Evolutionary conservation across 2,888 invertebrate species (phyloP), one percentile per base, ranked within the genome.

Genomic region (Pocota personata): DNA sequence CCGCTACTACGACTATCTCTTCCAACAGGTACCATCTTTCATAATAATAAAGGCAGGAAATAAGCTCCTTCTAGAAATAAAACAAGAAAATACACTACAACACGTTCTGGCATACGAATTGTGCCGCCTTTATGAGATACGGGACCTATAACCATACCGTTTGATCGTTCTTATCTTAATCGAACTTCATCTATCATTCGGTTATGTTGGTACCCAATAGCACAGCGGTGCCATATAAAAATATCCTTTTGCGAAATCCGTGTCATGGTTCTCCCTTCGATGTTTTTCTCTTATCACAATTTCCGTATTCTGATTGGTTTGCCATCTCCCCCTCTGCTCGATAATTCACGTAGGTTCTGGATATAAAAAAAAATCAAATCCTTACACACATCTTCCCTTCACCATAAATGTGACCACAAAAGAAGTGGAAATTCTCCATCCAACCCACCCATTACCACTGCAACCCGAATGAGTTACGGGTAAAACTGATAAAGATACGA

Each of bases 91-190:
- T 3, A 16, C 6, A 30, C 21, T 30, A 46, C 55, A 46, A 71
- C 48, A 72, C 60, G 37, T 60, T 27, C 60, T 19, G 10, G 8
- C 43, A 27, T 14, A 35, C 1, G 19, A 21, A 19, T 0, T 19
- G 12, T 3, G 27, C 27, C 48, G 30, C 27, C n/a, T 30, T 52
- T 64, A 35, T 16, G 24, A n/a, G 40, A 69, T 14, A 48, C 10
- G 14, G n/a, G 2, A 60, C 58, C 30, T 35, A 64, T 64, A 57
- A 37, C 75, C 52, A 60, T 37, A 55, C 50, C 60, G 48, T 62
- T 82, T 50, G 64, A 62, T 64, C 76, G 71, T 76, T 50, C 71
- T 76, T 82, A 76, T 82, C 82, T 82, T 71, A 82, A 82, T 82
- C 82, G 71, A 82, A 58, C 76, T 69, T 66, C 71, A 76, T 82